Evolutionary conservation across 2,888 invertebrate species (phyloP).

Genomic region (Pollenia amentaria): DNA sequence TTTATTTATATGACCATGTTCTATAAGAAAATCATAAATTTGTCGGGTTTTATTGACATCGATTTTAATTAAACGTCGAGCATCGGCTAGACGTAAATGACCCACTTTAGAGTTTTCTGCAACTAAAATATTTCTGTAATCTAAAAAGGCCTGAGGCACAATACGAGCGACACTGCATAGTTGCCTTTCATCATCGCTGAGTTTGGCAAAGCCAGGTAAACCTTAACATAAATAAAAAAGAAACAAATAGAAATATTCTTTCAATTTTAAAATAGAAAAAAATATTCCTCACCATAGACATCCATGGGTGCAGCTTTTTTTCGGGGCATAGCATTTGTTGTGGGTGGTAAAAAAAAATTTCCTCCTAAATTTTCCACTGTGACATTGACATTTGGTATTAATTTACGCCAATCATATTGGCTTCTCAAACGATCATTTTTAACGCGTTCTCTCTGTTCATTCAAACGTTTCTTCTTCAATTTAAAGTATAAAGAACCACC

Average conservation of each 20-base stretch:
- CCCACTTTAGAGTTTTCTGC: conserved; percentile 91
- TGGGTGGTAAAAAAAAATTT: conserved; percentile 58
- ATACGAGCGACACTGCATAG: conserved; percentile 91
- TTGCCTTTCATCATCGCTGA: conserved; percentile 89
- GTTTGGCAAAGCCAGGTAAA: conserved; percentile 91
- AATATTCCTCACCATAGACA: conserved; percentile 78
- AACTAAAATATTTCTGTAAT: conserved; percentile 90
- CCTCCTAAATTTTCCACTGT: conserved; percentile 6
- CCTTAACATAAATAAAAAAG: conserved; percentile 86
- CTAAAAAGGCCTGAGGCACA: conserved; percentile 91
- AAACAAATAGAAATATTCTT: not conserved
- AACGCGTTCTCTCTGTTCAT: conserved; percentile 78
- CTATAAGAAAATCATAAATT: conserved; percentile 91
- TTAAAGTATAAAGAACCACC: conserved; percentile 88
- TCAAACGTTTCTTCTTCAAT: conserved; percentile 86
- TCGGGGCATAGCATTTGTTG: conserved; percentile 75
- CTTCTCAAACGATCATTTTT: conserved; percentile 79
- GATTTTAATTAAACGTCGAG: conserved; percentile 93
- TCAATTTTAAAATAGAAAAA: not conserved
- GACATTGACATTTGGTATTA: conserved; percentile 78
- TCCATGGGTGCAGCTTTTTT: conserved; percentile 84
- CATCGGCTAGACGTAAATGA: conserved; percentile 91
- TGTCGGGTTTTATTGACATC: conserved; percentile 97
- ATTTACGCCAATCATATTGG: conserved; percentile 77
- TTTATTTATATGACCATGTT: conserved; percentile 90